A percentile compares a stretch with the other conserved stretches of the same genome.
Evolutionary conservation across 1,140 invertebrate species (phyloP).

Genomic region (Elysia chlorotica): DNA sequence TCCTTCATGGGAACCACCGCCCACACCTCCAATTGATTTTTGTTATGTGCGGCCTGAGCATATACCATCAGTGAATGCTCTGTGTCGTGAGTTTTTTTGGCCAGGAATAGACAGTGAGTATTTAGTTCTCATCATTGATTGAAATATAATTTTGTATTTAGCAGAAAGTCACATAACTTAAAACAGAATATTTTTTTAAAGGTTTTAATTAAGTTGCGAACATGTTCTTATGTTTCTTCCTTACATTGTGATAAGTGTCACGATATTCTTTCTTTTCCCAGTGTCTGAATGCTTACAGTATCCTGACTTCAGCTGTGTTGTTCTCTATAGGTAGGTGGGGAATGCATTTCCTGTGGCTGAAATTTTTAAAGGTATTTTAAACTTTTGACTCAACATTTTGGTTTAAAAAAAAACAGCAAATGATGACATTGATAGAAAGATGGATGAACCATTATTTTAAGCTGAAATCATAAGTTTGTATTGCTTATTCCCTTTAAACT

Average conservation of each 20-base stretch:
- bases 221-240: neutral
- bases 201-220: neutral
- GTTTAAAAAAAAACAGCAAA: too few species aligned
- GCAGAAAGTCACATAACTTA: neutral
- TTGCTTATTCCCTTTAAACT: neutral
- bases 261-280: constrained; percentile 60
- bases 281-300: constrained; percentile 88
- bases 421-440: too few species aligned
- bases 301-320: constrained; percentile 90
- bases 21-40: constrained; percentile 73
- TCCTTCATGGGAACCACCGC: constrained; percentile 59
- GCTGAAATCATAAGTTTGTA: too few species aligned
- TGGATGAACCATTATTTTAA: too few species aligned
- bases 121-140: neutral
- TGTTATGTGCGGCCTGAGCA: constrained; percentile 86
- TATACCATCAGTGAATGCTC: constrained; percentile 82
- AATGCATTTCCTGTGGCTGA: too few species aligned
- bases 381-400: too few species aligned
- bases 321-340: constrained; percentile 71
- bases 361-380: too few species aligned
- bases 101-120: constrained; percentile 85
- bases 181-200: neutral
- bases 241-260: neutral
- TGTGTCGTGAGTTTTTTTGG: constrained; percentile 86
- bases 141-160: neutral